A percentile compares a stretch with the other conserved stretches of the same genome.
These are phyloP conservation scores for Drosophila jambulina DNA, from an alignment of 1,140 invertebrate genomes.

Conservation along the genomic window DNA sequence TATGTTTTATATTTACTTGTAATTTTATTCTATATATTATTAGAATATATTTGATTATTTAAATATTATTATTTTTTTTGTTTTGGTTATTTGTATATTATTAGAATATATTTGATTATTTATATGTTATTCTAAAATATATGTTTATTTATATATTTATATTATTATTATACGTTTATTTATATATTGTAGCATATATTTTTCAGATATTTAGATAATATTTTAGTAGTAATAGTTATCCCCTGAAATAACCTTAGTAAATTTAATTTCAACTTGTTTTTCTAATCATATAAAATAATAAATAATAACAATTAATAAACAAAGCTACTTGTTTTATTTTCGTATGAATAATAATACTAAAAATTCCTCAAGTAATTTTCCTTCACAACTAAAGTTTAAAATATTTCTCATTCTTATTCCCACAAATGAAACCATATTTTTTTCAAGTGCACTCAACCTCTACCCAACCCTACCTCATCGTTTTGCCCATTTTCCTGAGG, in stretches of 20 bases:
- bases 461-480: constrained; percentile 8
- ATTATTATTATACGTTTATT: background rate
- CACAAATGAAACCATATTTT: background rate
- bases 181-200: background rate
- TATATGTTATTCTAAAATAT: too few relatives aligned
- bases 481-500: constrained; percentile 23
- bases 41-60: too few relatives aligned
- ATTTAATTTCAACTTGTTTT: background rate
- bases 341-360: background rate
- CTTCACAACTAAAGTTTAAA: background rate
- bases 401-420: background rate
- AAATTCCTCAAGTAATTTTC: too few relatives aligned
- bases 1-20: too few relatives aligned
- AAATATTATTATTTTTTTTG: too few relatives aligned
- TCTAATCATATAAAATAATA: background rate
- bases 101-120: too few relatives aligned
- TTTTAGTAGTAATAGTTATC: too few relatives aligned
- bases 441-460: background rate
- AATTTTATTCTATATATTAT: too few relatives aligned
- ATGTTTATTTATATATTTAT: too few relatives aligned
- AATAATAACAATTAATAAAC: too few relatives aligned
- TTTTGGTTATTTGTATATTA: too few relatives aligned
- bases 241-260: background rate
- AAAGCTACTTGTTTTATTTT: background rate
- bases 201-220: background rate